Percentiles rank a stretch among this genome's conserved stretches.
phyloP scores from a whole-genome alignment of 2,888 invertebrate genomes.

The Copidosoma aretas region DNA sequence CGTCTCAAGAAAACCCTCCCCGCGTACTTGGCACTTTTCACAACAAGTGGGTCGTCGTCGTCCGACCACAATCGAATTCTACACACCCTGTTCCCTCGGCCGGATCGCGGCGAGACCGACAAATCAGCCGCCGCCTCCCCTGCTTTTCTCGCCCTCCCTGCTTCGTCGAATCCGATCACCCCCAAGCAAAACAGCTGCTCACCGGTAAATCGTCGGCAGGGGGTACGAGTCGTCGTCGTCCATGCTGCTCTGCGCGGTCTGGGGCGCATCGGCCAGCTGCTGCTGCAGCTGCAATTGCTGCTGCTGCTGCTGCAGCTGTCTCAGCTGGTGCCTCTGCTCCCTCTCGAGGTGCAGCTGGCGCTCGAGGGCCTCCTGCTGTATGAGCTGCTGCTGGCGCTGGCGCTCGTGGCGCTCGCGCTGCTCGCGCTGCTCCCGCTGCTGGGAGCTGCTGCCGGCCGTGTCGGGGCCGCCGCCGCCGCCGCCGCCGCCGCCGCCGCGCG shows the following conservation, averaged over 20 bases:
- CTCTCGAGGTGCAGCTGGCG: not conserved
- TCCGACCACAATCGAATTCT: not conserved
- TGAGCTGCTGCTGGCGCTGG: not conserved
- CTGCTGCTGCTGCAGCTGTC: not conserved
- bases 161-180: not conserved
- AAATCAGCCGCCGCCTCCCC: not conserved
- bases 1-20: no score
- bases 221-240: constrained; percentile 80
- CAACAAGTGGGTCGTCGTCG: no score
- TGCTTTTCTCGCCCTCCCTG: not conserved
- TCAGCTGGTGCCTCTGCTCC: not conserved
- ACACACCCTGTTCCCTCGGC: not conserved
- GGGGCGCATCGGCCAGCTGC: constrained; percentile 65
- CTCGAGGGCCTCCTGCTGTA: not conserved
- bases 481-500: constrained; percentile 42
- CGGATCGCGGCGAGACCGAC: not conserved
- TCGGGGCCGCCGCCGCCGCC: not conserved
- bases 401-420: constrained; percentile 2
- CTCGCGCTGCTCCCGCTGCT: not conserved
- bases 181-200: constrained; percentile 51
- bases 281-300: not conserved
- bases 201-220: constrained; percentile 89
- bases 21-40: no score
- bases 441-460: no score
- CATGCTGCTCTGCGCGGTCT: constrained; percentile 81